Base-by-base conservation (phyloP, 2,888 invertebrate species). In the Acrocera orbiculus region DNA sequence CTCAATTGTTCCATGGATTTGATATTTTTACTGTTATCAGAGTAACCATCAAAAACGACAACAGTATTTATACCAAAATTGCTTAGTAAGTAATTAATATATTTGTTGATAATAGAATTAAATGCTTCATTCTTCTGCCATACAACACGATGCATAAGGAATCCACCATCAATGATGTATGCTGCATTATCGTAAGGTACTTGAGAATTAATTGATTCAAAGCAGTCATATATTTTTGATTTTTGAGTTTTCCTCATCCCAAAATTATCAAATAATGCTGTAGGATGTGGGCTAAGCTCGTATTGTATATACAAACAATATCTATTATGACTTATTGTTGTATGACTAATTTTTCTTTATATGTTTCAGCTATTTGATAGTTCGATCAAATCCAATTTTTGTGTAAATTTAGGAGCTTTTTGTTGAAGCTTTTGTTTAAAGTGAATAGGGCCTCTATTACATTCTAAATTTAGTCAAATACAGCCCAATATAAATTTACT, bases 11-110 rank as follows among this genome's bases (percentile, higher is more conserved):
- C n/a, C n/a, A n/a, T n/a, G n/a, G n/a, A n/a, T n/a, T n/a, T n/a
- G n/a, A n/a, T n/a, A n/a, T n/a, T n/a, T n/a, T n/a, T n/a, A n/a
- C n/a, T n/a, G n/a, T n/a, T n/a, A n/a, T n/a, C n/a, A n/a, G n/a
- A n/a, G n/a, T n/a, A n/a, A 29, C 41, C 41, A 23, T 46, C 41
- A 35, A 46, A 44, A 42, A 44, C 42, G 39, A 46, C 39, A 45
- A 45, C 30, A 33, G 38, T 40, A 23, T 30, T 34, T 33, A 41
- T 39, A 27, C 42, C 38, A 37, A 37, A 44, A 45, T 46, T 37
- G 32, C 30, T 40, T 30, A 31, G 38, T 20, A 40, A 40, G 42
- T 48, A 50, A 5, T 47, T 42, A 25, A 46, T 30, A 34, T 47
- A 47, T 40, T 41, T 48, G 36, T 45, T 32, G 26, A 44, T 41